phyloP scores from a whole-genome alignment of 2,113 vertebrate genomes.

The Pterocles gutturalis region DNA sequence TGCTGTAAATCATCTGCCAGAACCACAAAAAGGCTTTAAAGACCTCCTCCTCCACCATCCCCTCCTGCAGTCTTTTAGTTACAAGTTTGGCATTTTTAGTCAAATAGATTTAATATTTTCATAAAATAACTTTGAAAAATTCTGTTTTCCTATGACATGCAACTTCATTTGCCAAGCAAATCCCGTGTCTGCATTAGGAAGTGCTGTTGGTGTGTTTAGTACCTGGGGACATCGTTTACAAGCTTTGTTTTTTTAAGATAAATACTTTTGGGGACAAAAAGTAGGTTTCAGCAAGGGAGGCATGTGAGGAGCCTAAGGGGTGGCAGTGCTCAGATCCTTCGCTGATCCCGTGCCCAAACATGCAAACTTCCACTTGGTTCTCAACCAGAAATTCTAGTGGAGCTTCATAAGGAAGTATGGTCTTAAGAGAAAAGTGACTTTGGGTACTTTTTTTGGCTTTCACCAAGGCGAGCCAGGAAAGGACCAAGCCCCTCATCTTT shows the following conservation, averaged over 20 bases:
- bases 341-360: not conserved
- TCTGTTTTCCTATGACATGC: not conserved
- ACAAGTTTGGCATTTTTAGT: not conserved
- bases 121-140: not conserved
- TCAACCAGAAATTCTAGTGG: not conserved
- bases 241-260: not conserved
- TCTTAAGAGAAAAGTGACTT: fast-evolving
- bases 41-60: not conserved
- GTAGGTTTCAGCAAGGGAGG: not conserved
- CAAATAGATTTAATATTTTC: slow-evolving; percentile 1
- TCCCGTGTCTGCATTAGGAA: not conserved
- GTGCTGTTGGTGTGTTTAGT: not conserved
- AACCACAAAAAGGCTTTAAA: slow-evolving; percentile 29
- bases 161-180: not conserved
- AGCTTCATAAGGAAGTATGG: not conserved
- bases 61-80: not conserved
- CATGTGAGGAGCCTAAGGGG: not conserved
- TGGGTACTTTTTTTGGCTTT: not conserved
- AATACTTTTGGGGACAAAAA: not conserved
- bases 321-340: not conserved
- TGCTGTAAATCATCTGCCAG: not conserved
- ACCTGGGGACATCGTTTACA: not conserved
- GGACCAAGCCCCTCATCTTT: not conserved
- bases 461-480: not conserved
- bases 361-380: not conserved